A percentile compares a stretch with the other conserved stretches of the same genome.
phyloP scores from a whole-genome alignment of 2,888 invertebrate species.

The Yponomeuta evonymella region DNA sequence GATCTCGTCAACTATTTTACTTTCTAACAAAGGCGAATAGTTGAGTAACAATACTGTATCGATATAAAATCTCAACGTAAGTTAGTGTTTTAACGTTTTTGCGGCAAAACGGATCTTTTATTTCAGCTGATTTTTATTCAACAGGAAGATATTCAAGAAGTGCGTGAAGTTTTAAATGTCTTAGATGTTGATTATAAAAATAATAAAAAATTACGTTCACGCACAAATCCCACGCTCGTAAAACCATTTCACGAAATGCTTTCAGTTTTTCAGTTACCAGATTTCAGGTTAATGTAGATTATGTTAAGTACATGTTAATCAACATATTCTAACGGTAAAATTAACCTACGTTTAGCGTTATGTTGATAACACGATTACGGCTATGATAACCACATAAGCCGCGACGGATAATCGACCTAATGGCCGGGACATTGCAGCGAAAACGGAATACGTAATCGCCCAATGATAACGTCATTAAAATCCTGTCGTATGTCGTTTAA shows the following conservation, averaged over 20 bases:
- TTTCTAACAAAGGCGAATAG: constrained; percentile 35
- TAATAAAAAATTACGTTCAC: constrained; percentile 32
- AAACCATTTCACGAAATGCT: constrained; percentile 77
- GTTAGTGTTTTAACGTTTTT: constrained; percentile 29
- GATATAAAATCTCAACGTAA: constrained; percentile 26
- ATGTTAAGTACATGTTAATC: constrained; percentile 18
- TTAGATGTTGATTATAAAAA: constrained; percentile 1
- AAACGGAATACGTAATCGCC: constrained; percentile 54
- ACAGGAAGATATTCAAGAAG: constrained; percentile 49
- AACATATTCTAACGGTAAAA: constrained; percentile 21
- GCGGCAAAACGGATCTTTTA: constrained; percentile 39
- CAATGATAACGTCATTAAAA: constrained; percentile 37
- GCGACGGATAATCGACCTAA: constrained; percentile 42
- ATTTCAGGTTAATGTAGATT: not conserved
- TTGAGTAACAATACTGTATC: constrained; percentile 33
- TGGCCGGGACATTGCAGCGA: constrained; percentile 44
- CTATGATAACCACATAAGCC: constrained; percentile 50
- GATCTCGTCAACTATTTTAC: constrained; percentile 37
- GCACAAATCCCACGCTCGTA: constrained; percentile 75
- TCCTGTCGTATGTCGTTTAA: constrained; percentile 8
- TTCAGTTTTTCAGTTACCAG: constrained; percentile 39
- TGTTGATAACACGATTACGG: constrained; percentile 19
- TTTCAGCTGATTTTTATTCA: constrained; percentile 63
- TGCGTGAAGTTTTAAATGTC: constrained; percentile 12
- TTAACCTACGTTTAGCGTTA: constrained; percentile 1